Base-by-base conservation (phyloP, 2,113 vertebrate genomes). In the Anoura caudifer region DNA sequence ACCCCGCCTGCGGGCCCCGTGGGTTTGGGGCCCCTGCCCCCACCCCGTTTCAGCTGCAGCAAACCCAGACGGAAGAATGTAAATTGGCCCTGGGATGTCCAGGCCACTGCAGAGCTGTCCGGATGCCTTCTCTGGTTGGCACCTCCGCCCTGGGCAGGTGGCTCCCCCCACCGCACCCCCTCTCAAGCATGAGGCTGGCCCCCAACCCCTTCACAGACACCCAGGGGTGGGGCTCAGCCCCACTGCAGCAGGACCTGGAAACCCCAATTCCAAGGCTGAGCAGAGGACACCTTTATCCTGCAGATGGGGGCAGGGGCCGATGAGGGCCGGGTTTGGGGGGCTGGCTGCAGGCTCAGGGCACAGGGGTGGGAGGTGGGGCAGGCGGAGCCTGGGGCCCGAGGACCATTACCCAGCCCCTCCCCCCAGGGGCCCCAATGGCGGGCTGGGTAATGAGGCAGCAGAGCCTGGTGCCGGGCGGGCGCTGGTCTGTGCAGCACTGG, bases 71-170 rank as follows among this genome's bases (percentile, higher is more conserved):
- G 72, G 15, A 97, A 95, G 97, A 98, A 97, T 95, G 97, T 96
- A 94, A 97, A 97, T 96, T 95, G 93, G 93, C 88, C 94, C 59
- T 79, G 56, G 82, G 77, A 14, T 36, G 50, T 45, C n/a, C 67
- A 38, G 86, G 93, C 94, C 97, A 97, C 97, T 93, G 67, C 93
- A 7, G 24, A 50, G 73, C 96, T 82, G 54, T 19, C 15, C 76
- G 36, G 97, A 95, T 95, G 87, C 43, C 82, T 76, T 98, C 97
- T 97, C 96, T 95, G 95, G 91, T 96, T 97, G 98, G 97, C 95
- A 97, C 92, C 95, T 70, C 24, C 50, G 10, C 28, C 91, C 52
- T 20, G 1, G 2, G 33, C 13, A 31, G 80, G 22, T 0, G 1
- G 76, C 52, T 7, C 52, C 19, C 52, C 52, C 52, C 5, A 1